Percentiles rank a stretch among this genome's conserved stretches.
These are phyloP conservation scores for Sminthurides aquaticus DNA, from an alignment of 2,888 invertebrate genomes.

Conservation along the genomic window DNA sequence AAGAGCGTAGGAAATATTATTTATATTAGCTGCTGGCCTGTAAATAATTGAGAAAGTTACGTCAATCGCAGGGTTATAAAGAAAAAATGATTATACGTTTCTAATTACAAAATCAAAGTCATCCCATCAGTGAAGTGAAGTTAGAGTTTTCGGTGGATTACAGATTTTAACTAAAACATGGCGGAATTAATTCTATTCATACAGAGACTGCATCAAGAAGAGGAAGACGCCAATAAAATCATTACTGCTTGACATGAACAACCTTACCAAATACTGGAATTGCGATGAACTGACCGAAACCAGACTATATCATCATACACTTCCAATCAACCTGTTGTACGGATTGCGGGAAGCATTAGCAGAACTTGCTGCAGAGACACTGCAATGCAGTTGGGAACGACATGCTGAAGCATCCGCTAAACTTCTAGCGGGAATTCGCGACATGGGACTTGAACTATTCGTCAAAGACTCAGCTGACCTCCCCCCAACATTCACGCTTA, in stretches of 20 bases:
- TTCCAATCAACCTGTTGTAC: slow-evolving; percentile 57
- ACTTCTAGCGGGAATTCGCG: slow-evolving; percentile 60
- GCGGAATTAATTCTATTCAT: slow-evolving; percentile 30
- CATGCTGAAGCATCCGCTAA: slow-evolving; percentile 61
- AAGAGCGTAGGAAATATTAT: not conserved
- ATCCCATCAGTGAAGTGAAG: too few relatives aligned
- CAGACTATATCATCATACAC: slow-evolving; percentile 50
- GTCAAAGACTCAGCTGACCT: slow-evolving; percentile 61
- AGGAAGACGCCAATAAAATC: slow-evolving; percentile 55
- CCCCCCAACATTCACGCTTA: slow-evolving; percentile 62
- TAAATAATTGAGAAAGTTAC: too few relatives aligned
- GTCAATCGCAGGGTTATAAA: too few relatives aligned
- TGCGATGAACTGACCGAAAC: slow-evolving; percentile 54
- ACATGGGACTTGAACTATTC: slow-evolving; percentile 62
- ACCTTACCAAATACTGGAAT: slow-evolving; percentile 69
- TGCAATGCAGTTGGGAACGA: slow-evolving; percentile 62
- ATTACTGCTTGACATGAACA: slow-evolving; percentile 65
- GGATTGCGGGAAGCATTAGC: slow-evolving; percentile 72
- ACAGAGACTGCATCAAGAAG: slow-evolving; percentile 54
- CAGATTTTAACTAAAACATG: not conserved
- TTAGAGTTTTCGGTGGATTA: too few relatives aligned
- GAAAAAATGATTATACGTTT: too few relatives aligned
- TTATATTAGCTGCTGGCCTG: too few relatives aligned
- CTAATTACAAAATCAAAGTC: too few relatives aligned
- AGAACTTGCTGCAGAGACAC: slow-evolving; percentile 62